Percentiles rank a stretch among this genome's conserved stretches.
Evolutionary conservation across 2,888 invertebrate species (phyloP).

Genomic region (Leptinotarsa peninsularis): DNA sequence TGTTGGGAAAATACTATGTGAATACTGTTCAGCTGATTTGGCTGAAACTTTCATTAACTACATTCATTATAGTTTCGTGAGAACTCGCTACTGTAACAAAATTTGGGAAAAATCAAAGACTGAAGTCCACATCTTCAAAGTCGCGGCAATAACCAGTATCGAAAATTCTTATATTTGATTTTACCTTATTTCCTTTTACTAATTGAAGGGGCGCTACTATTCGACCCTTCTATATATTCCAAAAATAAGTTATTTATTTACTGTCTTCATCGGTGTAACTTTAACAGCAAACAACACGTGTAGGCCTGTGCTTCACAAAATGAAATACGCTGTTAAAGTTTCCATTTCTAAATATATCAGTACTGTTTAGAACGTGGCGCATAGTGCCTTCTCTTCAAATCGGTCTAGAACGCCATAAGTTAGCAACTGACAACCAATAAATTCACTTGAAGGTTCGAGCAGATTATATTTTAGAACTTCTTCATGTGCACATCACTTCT

Average conservation of each 20-base stretch:
- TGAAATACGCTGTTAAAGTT: slow-evolving; percentile 14
- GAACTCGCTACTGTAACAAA: too few species aligned
- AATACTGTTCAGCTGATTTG: too few species aligned
- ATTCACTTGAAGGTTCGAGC: slow-evolving; percentile 43
- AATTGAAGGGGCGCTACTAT: background rate
- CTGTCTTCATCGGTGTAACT: background rate
- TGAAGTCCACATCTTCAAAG: too few species aligned
- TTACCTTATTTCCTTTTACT: too few species aligned
- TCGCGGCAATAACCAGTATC: too few species aligned
- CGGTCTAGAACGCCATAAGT: slow-evolving; percentile 40
- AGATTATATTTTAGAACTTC: slow-evolving; percentile 47
- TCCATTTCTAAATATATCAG: slow-evolving; percentile 30
- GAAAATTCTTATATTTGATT: too few species aligned
- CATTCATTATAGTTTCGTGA: too few species aligned
- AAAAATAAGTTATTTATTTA: background rate
- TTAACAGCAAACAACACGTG: slow-evolving; percentile 22
- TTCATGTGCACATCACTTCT: slow-evolving; percentile 46
- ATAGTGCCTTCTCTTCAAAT: slow-evolving; percentile 37
- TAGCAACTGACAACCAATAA: slow-evolving; percentile 44
- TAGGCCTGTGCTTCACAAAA: background rate
- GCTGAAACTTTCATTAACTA: too few species aligned
- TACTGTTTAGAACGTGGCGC: slow-evolving; percentile 33
- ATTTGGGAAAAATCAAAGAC: too few species aligned
- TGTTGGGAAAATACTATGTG: too few species aligned
- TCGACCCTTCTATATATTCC: background rate